Percentiles rank a stretch among this genome's conserved stretches.
phyloP scores from a whole-genome alignment of 2,797 vertebrate species.

The Epinephelus coioides region DNA sequence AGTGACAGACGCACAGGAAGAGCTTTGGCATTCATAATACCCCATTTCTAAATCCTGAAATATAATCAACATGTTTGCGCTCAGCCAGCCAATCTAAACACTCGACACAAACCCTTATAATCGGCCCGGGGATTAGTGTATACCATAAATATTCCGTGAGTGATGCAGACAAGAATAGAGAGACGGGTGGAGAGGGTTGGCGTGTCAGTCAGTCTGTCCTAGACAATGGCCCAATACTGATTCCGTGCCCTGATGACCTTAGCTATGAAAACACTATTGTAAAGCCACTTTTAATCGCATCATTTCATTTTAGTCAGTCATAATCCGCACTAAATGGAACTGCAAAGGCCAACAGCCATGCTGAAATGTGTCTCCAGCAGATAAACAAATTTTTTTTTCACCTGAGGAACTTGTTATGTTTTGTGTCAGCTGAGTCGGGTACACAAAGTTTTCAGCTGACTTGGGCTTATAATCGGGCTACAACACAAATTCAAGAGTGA shows the following conservation, averaged over 20 bases:
- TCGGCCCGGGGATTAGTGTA: slow-evolving; percentile 48
- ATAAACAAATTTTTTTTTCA: slow-evolving; percentile 61
- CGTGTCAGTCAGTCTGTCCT: slow-evolving; percentile 43
- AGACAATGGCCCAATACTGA: slow-evolving; percentile 68
- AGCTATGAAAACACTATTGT: slow-evolving; percentile 74
- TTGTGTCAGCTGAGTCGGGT: slow-evolving; percentile 27
- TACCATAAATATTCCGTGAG: slow-evolving; percentile 55
- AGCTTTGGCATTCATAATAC: slow-evolving; percentile 39
- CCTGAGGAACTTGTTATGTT: slow-evolving; percentile 16
- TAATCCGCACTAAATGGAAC: slow-evolving; percentile 61
- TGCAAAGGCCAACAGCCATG: slow-evolving; percentile 57
- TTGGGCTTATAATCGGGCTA: slow-evolving; percentile 28
- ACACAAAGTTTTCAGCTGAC: slow-evolving; percentile 8
- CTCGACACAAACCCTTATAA: slow-evolving; percentile 51
- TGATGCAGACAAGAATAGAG: slow-evolving; percentile 67
- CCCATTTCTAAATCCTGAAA: slow-evolving; percentile 54
- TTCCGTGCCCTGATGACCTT: slow-evolving; percentile 73
- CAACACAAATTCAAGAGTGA: slow-evolving; percentile 37
- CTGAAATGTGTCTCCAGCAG: slow-evolving; percentile 63
- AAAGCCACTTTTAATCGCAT: slow-evolving; percentile 69
- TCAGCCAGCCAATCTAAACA: slow-evolving; percentile 50
- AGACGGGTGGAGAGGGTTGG: slow-evolving; percentile 66
- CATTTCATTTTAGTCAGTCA: slow-evolving; percentile 66
- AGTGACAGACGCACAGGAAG: slow-evolving; percentile 42
- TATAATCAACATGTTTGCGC: slow-evolving; percentile 49